Evolutionary conservation across 2,888 invertebrate genomes (phyloP).

Genomic region (Salticus scenicus): DNA sequence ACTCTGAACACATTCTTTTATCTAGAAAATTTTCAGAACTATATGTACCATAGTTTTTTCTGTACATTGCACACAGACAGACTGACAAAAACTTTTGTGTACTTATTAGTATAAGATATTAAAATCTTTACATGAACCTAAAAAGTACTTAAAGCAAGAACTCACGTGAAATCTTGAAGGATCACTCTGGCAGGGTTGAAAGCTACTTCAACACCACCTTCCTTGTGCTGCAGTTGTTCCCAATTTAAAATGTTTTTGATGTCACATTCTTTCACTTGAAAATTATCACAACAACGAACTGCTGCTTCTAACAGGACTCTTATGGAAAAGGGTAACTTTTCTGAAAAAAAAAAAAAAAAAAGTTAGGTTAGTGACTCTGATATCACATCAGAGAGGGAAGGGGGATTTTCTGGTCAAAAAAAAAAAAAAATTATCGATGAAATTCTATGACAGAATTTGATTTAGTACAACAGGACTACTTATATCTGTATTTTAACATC

Average conservation of each 20-base stretch:
- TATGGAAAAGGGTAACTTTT: slow-evolving; percentile 89
- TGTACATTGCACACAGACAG: too few relatives aligned
- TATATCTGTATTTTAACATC: too few relatives aligned
- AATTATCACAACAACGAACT: slow-evolving; percentile 96
- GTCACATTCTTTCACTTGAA: slow-evolving; percentile 89
- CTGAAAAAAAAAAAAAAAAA: slow-evolving; percentile 72
- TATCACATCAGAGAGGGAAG: not conserved
- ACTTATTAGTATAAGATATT: too few relatives aligned
- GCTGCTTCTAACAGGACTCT: slow-evolving; percentile 95
- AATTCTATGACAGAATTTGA: too few relatives aligned
- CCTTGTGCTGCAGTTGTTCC: slow-evolving; percentile 83
- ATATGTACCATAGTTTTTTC: too few relatives aligned
- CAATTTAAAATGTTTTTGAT: slow-evolving; percentile 92
- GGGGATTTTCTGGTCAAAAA: too few relatives aligned
- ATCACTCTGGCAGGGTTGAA: slow-evolving; percentile 97
- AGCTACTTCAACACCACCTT: slow-evolving; percentile 88
- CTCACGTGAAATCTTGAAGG: slow-evolving; percentile 81
- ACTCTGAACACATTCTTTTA: too few relatives aligned
- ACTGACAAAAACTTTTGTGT: too few relatives aligned
- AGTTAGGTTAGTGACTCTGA: not conserved
- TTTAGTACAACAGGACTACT: too few relatives aligned
- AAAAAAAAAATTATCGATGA: not conserved
- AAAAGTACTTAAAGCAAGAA: too few relatives aligned
- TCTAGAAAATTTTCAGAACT: too few relatives aligned
- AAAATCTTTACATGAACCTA: too few relatives aligned